Percentiles rank a stretch among this genome's conserved stretches.
These are phyloP conservation scores for Lipotes vexillifer DNA, from an alignment of 2,113 vertebrate species.

Conservation along the genomic window DNA sequence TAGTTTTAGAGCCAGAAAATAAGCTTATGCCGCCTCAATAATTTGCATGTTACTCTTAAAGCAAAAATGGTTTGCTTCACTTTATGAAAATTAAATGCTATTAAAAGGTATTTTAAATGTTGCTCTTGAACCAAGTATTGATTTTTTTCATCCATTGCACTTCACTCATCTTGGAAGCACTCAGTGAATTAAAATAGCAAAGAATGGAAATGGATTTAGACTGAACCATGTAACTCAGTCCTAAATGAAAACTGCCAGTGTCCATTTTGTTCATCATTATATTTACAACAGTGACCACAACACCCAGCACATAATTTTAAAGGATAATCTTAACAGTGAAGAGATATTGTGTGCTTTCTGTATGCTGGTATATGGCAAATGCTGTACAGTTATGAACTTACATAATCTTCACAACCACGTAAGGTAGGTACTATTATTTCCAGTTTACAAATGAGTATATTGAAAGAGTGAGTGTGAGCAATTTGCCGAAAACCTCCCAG, in stretches of 20 bases:
- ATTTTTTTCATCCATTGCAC: background rate
- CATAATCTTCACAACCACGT: background rate
- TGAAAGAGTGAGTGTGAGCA: background rate
- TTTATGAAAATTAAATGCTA: slow-evolving; percentile 20
- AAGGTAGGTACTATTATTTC: background rate
- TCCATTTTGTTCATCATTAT: background rate
- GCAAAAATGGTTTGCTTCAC: background rate
- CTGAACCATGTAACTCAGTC: background rate
- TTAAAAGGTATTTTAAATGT: slow-evolving; percentile 4
- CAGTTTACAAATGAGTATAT: background rate
- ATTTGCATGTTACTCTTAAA: background rate
- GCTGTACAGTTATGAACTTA: background rate
- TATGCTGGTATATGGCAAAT: background rate
- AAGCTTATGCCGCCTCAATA: background rate
- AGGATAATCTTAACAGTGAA: background rate
- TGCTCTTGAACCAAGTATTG: background rate
- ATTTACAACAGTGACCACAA: background rate
- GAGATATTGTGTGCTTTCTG: background rate
- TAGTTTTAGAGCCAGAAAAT: background rate
- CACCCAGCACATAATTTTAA: background rate
- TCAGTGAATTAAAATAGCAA: background rate
- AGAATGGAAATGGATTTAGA: background rate
- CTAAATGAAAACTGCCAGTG: background rate
- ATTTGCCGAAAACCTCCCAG: background rate
- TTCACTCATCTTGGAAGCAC: background rate